These are phyloP conservation scores for Sialia sialis DNA, from an alignment of 2,113 vertebrate species.

Conservation along the genomic window DNA sequence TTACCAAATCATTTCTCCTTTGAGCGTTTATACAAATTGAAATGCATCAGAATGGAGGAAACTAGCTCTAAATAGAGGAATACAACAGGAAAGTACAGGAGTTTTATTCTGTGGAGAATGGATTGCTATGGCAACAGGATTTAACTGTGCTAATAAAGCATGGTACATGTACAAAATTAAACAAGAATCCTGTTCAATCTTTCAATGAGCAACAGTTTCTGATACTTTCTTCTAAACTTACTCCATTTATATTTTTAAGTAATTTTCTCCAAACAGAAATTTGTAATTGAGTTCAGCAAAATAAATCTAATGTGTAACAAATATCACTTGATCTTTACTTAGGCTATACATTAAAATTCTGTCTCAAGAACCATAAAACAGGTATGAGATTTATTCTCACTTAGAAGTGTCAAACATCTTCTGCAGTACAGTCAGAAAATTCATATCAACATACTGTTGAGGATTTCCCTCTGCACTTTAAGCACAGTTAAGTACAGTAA, in stretches of 20 bases:
- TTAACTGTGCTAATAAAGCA: conserved; percentile 11
- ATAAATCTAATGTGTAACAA: background rate
- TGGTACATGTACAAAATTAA: background rate
- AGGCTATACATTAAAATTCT: background rate
- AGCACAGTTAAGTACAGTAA: background rate
- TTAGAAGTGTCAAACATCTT: background rate
- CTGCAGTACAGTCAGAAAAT: background rate
- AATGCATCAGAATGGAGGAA: background rate
- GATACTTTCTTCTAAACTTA: background rate
- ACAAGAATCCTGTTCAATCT: background rate
- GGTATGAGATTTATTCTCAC: background rate
- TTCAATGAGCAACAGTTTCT: background rate
- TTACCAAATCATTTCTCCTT: background rate
- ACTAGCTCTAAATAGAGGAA: background rate
- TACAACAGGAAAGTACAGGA: background rate
- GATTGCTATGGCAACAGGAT: conserved; percentile 9
- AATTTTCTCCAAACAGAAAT: background rate
- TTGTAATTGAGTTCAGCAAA: background rate
- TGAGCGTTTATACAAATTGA: background rate
- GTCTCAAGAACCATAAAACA: background rate
- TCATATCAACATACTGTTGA: background rate
- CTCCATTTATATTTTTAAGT: background rate
- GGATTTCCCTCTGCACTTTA: background rate
- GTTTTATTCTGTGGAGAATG: background rate
- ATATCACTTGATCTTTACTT: background rate